These are phyloP conservation scores for Mesocricetus auratus DNA, from an alignment of 2,113 vertebrate species.

Conservation along the genomic window DNA sequence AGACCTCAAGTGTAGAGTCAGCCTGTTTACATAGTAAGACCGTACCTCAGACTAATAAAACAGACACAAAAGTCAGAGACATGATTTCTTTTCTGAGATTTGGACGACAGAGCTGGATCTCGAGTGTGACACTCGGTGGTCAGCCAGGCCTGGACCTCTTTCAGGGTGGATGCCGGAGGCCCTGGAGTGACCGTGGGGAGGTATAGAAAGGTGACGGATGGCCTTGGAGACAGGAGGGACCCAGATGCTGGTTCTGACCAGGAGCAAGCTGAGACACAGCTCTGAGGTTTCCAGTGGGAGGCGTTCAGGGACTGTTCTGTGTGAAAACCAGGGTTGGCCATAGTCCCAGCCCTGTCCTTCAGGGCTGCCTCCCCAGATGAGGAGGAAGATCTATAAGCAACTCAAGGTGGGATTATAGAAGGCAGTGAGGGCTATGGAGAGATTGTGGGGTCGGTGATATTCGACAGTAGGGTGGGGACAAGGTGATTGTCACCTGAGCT, in stretches of 20 bases:
- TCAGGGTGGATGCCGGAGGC: not conserved
- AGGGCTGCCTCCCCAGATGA: not conserved
- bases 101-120: not conserved
- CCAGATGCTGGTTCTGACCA: not conserved
- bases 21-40: not conserved
- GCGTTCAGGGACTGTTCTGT: not conserved
- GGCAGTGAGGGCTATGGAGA: not conserved
- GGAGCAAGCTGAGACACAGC: not conserved
- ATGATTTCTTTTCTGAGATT: not conserved
- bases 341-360: not conserved
- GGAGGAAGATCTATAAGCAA: not conserved
- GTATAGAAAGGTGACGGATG: not conserved
- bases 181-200: not conserved
- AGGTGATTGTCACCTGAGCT: not conserved
- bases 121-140: not conserved
- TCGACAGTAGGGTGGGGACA: not conserved
- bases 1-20: not conserved
- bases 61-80: not conserved
- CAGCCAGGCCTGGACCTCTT: not conserved
- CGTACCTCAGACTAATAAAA: not conserved
- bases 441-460: not conserved
- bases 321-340: not conserved
- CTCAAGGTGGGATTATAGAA: slow-evolving; percentile 15
- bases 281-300: slow-evolving; percentile 1
- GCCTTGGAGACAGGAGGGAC: not conserved